A percentile compares a stretch with the other conserved stretches of the same genome.
Evolutionary conservation across 2,888 invertebrate species (phyloP).

Genomic region (Drosophila paranaensis): DNA sequence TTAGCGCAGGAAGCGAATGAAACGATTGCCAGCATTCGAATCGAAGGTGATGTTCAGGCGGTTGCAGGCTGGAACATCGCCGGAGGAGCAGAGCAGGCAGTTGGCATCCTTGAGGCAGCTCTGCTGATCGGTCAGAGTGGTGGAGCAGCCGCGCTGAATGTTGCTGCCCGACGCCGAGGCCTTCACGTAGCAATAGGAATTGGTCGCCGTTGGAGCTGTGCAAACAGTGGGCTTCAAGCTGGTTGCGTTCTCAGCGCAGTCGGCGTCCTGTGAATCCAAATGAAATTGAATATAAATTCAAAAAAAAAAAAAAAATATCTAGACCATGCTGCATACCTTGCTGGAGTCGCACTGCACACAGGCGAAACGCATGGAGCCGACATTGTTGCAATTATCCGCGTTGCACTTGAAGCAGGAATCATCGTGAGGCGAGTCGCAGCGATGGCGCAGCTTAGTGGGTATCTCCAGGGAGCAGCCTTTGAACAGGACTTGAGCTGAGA

Average conservation of each 20-base stretch:
- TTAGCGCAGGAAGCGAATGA: constrained; percentile 58
- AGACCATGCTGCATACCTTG: constrained; percentile 40
- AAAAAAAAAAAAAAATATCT: background rate
- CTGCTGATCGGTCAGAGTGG: constrained; percentile 59
- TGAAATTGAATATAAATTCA: no score
- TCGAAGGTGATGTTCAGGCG: constrained; percentile 59
- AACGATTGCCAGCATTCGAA: constrained; percentile 57
- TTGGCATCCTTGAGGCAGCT: constrained; percentile 65
- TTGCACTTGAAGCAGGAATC: constrained; percentile 80
- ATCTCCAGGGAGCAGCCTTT: constrained; percentile 82
- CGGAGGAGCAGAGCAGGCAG: constrained; percentile 78
- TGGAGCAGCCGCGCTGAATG: constrained; percentile 76
- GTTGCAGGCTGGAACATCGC: constrained; percentile 77
- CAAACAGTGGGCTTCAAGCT: constrained; percentile 67
- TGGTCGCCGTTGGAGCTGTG: constrained; percentile 73
- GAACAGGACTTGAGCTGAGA: constrained; percentile 67
- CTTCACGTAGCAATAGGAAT: constrained; percentile 81
- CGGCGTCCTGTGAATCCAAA: constrained; percentile 53
- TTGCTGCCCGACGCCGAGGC: constrained; percentile 44
- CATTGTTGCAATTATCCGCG: constrained; percentile 77
- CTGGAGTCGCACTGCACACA: constrained; percentile 81
- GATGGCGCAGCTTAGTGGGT: constrained; percentile 65
- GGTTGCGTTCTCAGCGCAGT: constrained; percentile 65
- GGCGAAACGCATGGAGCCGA: constrained; percentile 72
- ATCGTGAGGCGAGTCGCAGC: constrained; percentile 61